Conservation (phyloP, 2,113 vertebrate genomes). For the Ammodytes dubius region DNA sequence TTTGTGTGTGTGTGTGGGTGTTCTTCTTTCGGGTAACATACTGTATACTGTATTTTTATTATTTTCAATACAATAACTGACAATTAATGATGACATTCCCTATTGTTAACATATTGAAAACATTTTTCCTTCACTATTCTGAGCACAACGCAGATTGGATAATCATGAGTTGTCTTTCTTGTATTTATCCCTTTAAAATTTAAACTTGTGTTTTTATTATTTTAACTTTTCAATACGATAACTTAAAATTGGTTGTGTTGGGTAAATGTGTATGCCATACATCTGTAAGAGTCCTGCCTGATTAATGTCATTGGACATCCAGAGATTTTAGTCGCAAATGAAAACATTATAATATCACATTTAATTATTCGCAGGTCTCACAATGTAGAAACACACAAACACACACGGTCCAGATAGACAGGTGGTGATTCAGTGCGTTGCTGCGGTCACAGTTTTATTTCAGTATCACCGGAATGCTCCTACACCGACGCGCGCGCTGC, state of each 20-base stretch:
- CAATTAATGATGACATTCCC: not conserved
- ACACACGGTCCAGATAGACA: not conserved
- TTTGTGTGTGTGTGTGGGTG: not conserved
- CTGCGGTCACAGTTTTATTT: not conserved
- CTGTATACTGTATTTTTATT: not conserved
- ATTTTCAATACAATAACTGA: not conserved
- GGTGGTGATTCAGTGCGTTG: constrained; percentile 1
- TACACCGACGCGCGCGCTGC: constrained; percentile 7
- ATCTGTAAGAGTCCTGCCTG: not conserved
- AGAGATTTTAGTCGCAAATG: not conserved
- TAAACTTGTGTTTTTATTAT: too few relatives aligned
- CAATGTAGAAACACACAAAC: not conserved
- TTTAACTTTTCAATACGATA: too few relatives aligned
- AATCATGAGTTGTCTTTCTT: too few relatives aligned
- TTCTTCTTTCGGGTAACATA: not conserved
- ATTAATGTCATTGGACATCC: not conserved
- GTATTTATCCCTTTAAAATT: not conserved
- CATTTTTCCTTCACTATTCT: too few relatives aligned
- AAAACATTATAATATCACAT: not conserved
- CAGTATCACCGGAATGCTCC: not conserved
- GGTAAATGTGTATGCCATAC: not conserved
- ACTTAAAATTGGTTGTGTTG: too few relatives aligned
- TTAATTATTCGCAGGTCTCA: not conserved
- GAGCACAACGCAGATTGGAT: not conserved
- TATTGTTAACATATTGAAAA: not conserved